phyloP scores from a whole-genome alignment of 2,888 invertebrate species.

The Philopedon plagiatum region DNA sequence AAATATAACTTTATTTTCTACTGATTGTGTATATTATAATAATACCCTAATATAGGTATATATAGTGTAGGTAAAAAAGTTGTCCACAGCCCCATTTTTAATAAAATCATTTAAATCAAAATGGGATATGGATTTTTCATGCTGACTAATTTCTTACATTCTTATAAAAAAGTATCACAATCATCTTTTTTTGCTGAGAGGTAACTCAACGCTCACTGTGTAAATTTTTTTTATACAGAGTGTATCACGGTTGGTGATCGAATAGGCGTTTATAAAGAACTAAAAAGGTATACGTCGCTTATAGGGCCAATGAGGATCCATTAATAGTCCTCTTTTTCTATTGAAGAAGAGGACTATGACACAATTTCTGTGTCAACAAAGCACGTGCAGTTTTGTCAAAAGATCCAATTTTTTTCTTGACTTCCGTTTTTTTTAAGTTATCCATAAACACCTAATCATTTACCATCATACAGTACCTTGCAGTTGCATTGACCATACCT shows the following conservation, averaged over 20 bases:
- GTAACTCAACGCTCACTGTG: slow-evolving; percentile 40
- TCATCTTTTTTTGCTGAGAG: slow-evolving; percentile 52
- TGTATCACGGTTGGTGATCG: not conserved
- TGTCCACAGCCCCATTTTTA: slow-evolving; percentile 62
- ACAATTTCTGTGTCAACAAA: too few relatives aligned
- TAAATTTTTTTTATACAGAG: slow-evolving; percentile 28
- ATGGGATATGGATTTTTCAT: slow-evolving; percentile 55
- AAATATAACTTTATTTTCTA: slow-evolving; percentile 59
- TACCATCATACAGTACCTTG: not conserved
- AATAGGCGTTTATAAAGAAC: not conserved
- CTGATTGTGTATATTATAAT: slow-evolving; percentile 63
- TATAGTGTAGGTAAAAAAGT: slow-evolving; percentile 59
- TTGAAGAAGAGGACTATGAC: too few relatives aligned
- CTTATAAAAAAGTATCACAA: slow-evolving; percentile 61
- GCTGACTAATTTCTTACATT: slow-evolving; percentile 54
- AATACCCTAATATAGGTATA: slow-evolving; percentile 56
- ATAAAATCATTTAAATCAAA: slow-evolving; percentile 54
- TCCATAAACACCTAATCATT: not conserved
- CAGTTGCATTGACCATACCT: slow-evolving; percentile 1
- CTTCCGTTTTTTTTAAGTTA: too few relatives aligned
- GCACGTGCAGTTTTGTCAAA: too few relatives aligned
- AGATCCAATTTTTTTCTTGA: too few relatives aligned
- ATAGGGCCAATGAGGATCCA: too few relatives aligned
- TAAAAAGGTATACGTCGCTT: not conserved
- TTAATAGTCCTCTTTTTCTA: too few relatives aligned